Percentiles rank a stretch among this genome's conserved stretches.
Conservation (phyloP, 2,113 vertebrate species). For the Marcusenius ussheri region DNA sequence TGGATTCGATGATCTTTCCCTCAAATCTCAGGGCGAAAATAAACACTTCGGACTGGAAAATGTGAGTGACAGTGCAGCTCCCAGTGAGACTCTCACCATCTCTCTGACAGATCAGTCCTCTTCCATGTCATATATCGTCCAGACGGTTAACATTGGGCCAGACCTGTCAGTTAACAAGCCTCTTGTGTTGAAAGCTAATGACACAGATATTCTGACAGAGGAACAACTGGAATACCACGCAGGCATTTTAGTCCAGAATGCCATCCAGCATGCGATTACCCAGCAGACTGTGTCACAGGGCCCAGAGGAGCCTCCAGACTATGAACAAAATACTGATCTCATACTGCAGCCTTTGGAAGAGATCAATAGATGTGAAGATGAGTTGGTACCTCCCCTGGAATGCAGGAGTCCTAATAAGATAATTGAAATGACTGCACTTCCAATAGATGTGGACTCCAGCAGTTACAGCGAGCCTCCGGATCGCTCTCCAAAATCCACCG, state of each 20-base stretch:
- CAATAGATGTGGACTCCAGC: slow-evolving; percentile 49
- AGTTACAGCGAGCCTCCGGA: slow-evolving; percentile 42
- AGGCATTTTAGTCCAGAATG: slow-evolving; percentile 79
- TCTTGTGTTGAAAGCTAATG: slow-evolving; percentile 48
- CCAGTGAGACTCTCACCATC: slow-evolving; percentile 74
- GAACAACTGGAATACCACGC: slow-evolving; percentile 84
- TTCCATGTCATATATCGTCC: slow-evolving; percentile 73
- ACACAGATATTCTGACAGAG: slow-evolving; percentile 56
- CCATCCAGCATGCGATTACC: slow-evolving; percentile 84
- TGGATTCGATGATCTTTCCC: slow-evolving; percentile 82
- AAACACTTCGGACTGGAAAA: slow-evolving; percentile 91
- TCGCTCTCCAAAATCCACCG: slow-evolving; percentile 68
- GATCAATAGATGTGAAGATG: slow-evolving; percentile 52
- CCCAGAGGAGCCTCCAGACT: slow-evolving; percentile 29
- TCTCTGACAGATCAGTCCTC: slow-evolving; percentile 70
- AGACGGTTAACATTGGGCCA: slow-evolving; percentile 62
- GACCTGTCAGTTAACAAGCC: slow-evolving; percentile 60
- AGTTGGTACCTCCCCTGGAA: slow-evolving; percentile 71
- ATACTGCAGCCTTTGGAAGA: slow-evolving; percentile 38
- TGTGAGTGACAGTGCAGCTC: slow-evolving; percentile 85
- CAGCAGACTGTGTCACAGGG: slow-evolving; percentile 58
- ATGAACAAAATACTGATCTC: slow-evolving; percentile 26
- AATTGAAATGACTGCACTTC: slow-evolving; percentile 45
- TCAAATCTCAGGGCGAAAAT: slow-evolving; percentile 87
- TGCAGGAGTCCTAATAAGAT: slow-evolving; percentile 55